A percentile compares a stretch with the other conserved stretches of the same genome.
These are phyloP conservation scores for Syngnathus rostellatus DNA, from an alignment of 2,797 vertebrate species.

Conservation along the genomic window DNA sequence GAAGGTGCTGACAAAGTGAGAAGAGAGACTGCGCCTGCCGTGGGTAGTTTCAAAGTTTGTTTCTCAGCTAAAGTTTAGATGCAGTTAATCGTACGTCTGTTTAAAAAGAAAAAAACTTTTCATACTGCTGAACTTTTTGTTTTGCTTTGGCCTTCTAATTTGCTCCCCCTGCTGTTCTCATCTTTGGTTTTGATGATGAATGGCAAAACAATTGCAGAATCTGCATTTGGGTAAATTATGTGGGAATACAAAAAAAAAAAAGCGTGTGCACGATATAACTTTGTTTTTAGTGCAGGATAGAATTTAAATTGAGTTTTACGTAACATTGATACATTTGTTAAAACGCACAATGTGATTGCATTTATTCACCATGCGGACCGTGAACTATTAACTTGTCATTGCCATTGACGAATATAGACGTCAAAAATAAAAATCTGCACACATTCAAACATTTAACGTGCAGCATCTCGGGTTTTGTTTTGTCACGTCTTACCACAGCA, in stretches of 20 bases:
- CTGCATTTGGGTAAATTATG: background rate
- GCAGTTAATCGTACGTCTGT: background rate
- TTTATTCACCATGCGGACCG: background rate
- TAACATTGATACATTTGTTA: too few species aligned
- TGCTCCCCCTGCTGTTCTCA: background rate
- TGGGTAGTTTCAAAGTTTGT: background rate
- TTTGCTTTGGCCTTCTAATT: slow-evolving; percentile 1
- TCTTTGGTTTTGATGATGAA: slow-evolving; percentile 2
- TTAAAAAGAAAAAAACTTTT: background rate
- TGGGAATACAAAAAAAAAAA: background rate
- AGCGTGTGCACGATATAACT: background rate
- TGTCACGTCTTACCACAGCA: background rate
- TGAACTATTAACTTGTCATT: too few species aligned
- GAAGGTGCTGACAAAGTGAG: background rate
- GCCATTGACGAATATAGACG: too few species aligned
- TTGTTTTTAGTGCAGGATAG: background rate
- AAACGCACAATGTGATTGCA: background rate
- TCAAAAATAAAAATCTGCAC: too few species aligned
- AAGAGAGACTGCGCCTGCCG: background rate
- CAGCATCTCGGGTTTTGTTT: too few species aligned
- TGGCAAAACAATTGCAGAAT: slow-evolving; percentile 1
- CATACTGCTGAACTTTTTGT: background rate
- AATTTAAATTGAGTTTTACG: background rate
- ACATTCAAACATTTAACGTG: too few species aligned
- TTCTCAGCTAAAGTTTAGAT: background rate